These are phyloP conservation scores for Dascyllus trimaculatus DNA, from an alignment of 2,113 vertebrate genomes.

Conservation along the genomic window DNA sequence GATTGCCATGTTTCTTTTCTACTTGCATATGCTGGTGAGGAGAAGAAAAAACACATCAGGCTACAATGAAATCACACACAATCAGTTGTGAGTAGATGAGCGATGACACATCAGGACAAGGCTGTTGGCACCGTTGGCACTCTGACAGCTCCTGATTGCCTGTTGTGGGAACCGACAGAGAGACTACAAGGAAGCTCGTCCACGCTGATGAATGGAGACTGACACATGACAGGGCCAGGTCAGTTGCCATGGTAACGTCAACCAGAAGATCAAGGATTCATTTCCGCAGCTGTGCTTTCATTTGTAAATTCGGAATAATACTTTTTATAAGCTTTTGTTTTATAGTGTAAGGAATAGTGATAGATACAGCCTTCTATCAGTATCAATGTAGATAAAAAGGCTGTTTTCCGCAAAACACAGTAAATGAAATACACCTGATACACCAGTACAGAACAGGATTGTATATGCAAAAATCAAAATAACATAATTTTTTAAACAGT, in stretches of 20 bases:
- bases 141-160: slow-evolving; percentile 58
- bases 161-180: slow-evolving; percentile 47
- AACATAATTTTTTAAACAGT: too few species aligned
- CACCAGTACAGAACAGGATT: too few species aligned
- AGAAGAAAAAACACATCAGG: neutral
- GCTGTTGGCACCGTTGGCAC: slow-evolving; percentile 34
- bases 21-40: neutral
- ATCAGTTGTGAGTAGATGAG: slow-evolving; percentile 33
- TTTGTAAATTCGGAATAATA: too few species aligned
- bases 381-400: too few species aligned
- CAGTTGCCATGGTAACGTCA: slow-evolving; percentile 67
- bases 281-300: neutral
- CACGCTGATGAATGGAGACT: slow-evolving; percentile 39
- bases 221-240: slow-evolving; percentile 28
- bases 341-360: too few species aligned
- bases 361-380: too few species aligned
- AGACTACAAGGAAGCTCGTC: slow-evolving; percentile 7
- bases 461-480: too few species aligned
- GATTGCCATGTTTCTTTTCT: slow-evolving; percentile 1
- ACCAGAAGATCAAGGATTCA: slow-evolving; percentile 7
- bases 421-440: too few species aligned
- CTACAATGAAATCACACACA: slow-evolving; percentile 20
- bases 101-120: slow-evolving; percentile 48
- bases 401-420: too few species aligned
- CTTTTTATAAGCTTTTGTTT: too few species aligned